Conservation (phyloP, 1,140 invertebrate species). For the Aphaenogaster ashmeadi region DNA sequence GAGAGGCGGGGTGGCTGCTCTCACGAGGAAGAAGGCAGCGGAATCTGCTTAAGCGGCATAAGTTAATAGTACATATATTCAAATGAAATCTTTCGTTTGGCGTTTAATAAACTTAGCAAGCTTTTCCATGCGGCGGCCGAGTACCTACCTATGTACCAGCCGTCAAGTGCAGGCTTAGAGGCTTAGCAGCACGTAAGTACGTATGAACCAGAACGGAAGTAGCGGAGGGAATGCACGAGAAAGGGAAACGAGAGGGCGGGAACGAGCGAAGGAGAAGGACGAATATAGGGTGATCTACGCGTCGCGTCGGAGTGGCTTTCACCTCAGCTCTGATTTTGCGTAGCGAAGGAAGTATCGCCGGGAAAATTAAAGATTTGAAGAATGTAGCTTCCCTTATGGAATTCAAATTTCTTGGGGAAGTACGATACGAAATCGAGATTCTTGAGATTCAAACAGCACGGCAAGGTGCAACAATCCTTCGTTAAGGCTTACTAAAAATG, state of each 20-base stretch:
- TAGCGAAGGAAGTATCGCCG: neutral
- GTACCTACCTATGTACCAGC: slow-evolving; percentile 65
- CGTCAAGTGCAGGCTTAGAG: slow-evolving; percentile 72
- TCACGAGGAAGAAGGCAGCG: neutral
- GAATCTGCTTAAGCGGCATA: slow-evolving; percentile 36
- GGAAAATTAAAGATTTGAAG: slow-evolving; percentile 4
- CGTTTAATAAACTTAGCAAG: slow-evolving; percentile 72
- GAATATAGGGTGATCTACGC: slow-evolving; percentile 1
- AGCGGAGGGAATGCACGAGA: neutral
- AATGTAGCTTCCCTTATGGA: neutral
- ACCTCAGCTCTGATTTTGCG: slow-evolving; percentile 3
- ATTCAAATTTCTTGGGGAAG: neutral
- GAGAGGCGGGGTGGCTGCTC: neutral
- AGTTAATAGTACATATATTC: slow-evolving; percentile 58
- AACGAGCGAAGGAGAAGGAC: neutral
- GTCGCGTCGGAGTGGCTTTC: slow-evolving; percentile 25
- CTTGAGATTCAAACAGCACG: no score
- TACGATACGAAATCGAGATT: neutral
- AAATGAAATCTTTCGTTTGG: slow-evolving; percentile 72
- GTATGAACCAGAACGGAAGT: slow-evolving; percentile 63
- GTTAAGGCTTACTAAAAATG: neutral
- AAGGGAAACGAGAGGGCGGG: neutral
- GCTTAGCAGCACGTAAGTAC: slow-evolving; percentile 66
- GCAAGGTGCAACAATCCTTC: slow-evolving; percentile 8
- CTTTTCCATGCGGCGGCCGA: slow-evolving; percentile 67